These are phyloP conservation scores for Eleutherodactylus coqui DNA, from an alignment of 2,797 vertebrate species.

Conservation along the genomic window DNA sequence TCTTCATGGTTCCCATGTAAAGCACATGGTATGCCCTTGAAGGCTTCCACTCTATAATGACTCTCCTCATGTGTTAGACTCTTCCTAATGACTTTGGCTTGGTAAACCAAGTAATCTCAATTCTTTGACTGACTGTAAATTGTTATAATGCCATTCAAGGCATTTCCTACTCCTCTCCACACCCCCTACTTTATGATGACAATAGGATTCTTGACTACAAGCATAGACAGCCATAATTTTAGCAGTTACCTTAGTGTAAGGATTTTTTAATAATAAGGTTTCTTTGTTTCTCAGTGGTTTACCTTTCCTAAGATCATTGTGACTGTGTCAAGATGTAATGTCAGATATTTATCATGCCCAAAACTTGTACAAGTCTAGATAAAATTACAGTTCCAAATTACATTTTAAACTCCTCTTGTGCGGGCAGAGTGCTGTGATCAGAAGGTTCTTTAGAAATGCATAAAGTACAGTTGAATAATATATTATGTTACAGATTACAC, in stretches of 20 bases:
- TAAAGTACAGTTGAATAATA: not conserved
- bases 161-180: no score
- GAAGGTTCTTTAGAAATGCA: constrained; percentile 26
- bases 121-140: no score
- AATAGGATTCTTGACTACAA: not conserved
- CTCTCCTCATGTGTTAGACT: no score
- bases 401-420: constrained; percentile 30
- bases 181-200: not conserved
- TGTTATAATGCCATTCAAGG: no score
- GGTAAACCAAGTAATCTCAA: no score
- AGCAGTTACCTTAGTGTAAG: not conserved
- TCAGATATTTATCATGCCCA: constrained; percentile 35
- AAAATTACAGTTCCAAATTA: constrained; percentile 19
- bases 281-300: not conserved
- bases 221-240: not conserved
- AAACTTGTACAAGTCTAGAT: not conserved
- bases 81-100: no score
- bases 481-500: not conserved
- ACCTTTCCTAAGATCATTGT: not conserved
- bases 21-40: no score
- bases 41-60: no score
- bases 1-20: no score
- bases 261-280: not conserved
- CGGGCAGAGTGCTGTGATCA: constrained; percentile 16
- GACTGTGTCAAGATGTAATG: constrained; percentile 35